A percentile compares a stretch with the other conserved stretches of the same genome.
These are phyloP conservation scores for Coendou prehensilis DNA, from an alignment of 2,797 vertebrate species.

Conservation along the genomic window DNA sequence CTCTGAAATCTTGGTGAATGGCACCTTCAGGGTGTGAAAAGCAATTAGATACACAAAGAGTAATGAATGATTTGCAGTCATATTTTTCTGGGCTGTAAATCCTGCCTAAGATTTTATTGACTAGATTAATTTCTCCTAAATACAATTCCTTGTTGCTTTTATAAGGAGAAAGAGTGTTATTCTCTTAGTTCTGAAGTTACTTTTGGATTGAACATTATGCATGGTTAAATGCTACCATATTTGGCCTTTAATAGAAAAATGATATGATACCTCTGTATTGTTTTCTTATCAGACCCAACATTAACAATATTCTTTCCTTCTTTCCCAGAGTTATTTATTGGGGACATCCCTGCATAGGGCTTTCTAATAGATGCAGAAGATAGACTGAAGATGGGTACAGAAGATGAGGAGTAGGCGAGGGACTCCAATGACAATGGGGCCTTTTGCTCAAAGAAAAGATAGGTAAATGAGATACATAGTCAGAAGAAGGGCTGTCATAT, in stretches of 20 bases:
- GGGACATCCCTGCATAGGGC: neutral
- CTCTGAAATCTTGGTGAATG: slow-evolving; percentile 26
- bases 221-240: slow-evolving; percentile 36
- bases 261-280: neutral
- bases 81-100: slow-evolving; percentile 54
- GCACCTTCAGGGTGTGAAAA: slow-evolving; percentile 35
- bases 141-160: slow-evolving; percentile 31
- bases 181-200: neutral
- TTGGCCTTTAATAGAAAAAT: slow-evolving; percentile 49
- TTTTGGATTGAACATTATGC: slow-evolving; percentile 43
- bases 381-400: neutral
- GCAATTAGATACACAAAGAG: slow-evolving; percentile 57
- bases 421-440: neutral
- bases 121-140: slow-evolving; percentile 53
- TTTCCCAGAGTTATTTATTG: neutral
- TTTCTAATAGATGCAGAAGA: neutral
- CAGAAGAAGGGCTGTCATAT: neutral
- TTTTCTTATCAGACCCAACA: slow-evolving; percentile 49
- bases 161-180: neutral
- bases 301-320: neutral
- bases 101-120: slow-evolving; percentile 26
- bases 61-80: slow-evolving; percentile 53
- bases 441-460: neutral
- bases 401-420: neutral
- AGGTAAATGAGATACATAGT: neutral